phyloP scores from a whole-genome alignment of 2,888 invertebrate species.

The Polietes domitor region DNA sequence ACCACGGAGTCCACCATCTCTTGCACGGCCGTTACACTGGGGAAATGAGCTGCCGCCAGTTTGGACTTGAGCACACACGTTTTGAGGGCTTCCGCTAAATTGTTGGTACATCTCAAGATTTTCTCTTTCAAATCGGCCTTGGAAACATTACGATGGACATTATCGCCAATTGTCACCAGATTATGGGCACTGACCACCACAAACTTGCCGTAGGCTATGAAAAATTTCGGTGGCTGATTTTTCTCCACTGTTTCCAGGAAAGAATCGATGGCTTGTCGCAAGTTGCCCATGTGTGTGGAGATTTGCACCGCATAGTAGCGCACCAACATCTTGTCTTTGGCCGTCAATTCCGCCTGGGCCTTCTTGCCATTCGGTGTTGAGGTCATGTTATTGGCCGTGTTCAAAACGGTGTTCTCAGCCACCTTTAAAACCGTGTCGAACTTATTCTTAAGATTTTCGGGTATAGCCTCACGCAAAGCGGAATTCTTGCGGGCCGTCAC shows the following conservation, averaged over 20 bases:
- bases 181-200: constrained; percentile 96
- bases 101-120: constrained; percentile 89
- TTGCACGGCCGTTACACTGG: constrained; percentile 93
- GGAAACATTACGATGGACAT: constrained; percentile 92
- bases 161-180: constrained; percentile 96
- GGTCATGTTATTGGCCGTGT: constrained; percentile 79
- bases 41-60: constrained; percentile 94
- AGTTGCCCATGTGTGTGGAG: constrained; percentile 90
- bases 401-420: constrained; percentile 85
- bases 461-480: constrained; percentile 87
- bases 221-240: constrained; percentile 96
- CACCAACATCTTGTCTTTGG: constrained; percentile 91
- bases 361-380: constrained; percentile 68
- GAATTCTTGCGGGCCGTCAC: constrained; percentile 87
- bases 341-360: constrained; percentile 81
- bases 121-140: constrained; percentile 88
- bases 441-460: constrained; percentile 86
- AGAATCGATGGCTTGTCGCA: constrained; percentile 94
- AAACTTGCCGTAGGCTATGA: constrained; percentile 96
- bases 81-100: constrained; percentile 90
- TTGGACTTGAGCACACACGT: constrained; percentile 93
- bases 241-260: constrained; percentile 95
- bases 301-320: constrained; percentile 94
- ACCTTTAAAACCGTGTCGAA: constrained; percentile 89
- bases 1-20: constrained; percentile 96